Evolutionary conservation across 2,888 invertebrate species (phyloP).

Genomic region (Ophion ellenae): DNA sequence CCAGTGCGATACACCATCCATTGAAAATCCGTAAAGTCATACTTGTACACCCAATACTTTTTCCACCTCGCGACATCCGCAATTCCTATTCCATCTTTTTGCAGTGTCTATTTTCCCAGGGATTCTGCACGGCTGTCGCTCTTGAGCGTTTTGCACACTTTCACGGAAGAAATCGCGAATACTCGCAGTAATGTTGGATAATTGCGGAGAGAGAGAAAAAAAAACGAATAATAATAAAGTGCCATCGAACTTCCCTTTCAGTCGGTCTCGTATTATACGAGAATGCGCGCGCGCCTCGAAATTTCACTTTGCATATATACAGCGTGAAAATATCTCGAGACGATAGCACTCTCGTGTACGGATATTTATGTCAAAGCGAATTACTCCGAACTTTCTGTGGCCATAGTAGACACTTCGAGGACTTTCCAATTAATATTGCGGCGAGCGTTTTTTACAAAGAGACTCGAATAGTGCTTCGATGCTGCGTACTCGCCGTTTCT

Average conservation of each 20-base stretch:
- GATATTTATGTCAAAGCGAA: constrained; percentile 8
- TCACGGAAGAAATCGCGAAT: constrained; percentile 39
- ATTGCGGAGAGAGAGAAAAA: constrained; percentile 12
- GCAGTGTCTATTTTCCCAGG: constrained; percentile 17
- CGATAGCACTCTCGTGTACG: neutral
- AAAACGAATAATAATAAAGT: constrained; percentile 17
- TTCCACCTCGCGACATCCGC: too few species aligned
- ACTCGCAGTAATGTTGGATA: constrained; percentile 1
- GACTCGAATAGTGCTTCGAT: neutral
- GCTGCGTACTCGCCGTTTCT: neutral
- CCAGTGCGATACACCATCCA: too few species aligned
- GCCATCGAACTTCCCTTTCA: constrained; percentile 51
- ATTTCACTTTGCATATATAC: constrained; percentile 28
- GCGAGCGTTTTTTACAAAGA: neutral
- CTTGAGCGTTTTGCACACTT: constrained; percentile 31
- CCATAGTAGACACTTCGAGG: neutral
- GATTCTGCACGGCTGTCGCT: constrained; percentile 3
- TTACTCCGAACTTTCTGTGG: constrained; percentile 11
- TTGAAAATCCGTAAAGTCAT: too few species aligned
- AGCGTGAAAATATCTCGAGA: constrained; percentile 31
- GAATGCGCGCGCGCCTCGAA: constrained; percentile 2
- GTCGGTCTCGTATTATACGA: neutral
- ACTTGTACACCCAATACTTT: too few species aligned
- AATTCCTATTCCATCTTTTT: constrained; percentile 15
- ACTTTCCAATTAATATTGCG: constrained; percentile 15